These are phyloP conservation scores for Fistularia tabacaria DNA, from an alignment of 2,797 vertebrate species.

Conservation along the genomic window DNA sequence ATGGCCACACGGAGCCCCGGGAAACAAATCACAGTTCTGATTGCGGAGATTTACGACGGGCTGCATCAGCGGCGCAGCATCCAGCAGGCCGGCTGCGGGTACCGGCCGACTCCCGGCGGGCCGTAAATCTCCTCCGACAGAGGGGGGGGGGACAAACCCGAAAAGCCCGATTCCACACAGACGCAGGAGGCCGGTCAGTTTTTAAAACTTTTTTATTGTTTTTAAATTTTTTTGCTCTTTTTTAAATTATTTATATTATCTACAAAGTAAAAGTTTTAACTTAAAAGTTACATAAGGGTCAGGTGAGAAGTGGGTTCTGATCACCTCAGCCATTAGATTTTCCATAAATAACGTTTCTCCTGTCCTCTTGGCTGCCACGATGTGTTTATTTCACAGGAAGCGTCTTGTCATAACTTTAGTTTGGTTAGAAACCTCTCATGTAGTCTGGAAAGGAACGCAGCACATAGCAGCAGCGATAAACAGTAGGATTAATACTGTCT, in stretches of 20 bases:
- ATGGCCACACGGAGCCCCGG: no score
- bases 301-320: constrained; percentile 82
- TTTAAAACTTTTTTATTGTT: constrained; percentile 99
- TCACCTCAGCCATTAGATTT: constrained; percentile 87
- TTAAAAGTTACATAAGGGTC: constrained; percentile 98
- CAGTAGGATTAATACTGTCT: constrained; percentile 96
- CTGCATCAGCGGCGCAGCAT: no score
- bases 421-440: constrained; percentile 89
- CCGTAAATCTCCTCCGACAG: no score
- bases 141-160: no score
- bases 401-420: constrained; percentile 76
- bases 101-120: no score
- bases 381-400: constrained; percentile 77
- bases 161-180: constrained; percentile 6
- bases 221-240: constrained; percentile 90
- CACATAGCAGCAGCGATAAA: constrained; percentile 89
- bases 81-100: no score
- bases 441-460: constrained; percentile 85
- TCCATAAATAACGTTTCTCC: constrained; percentile 91
- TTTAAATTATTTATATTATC: constrained; percentile 99
- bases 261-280: constrained; percentile 99
- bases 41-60: no score
- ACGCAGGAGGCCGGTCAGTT: constrained; percentile 75
- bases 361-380: constrained; percentile 79
- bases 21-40: no score